A percentile compares a stretch with the other conserved stretches of the same genome.
These are phyloP conservation scores for Chironex yamaguchii DNA, from an alignment of 30 jellyfish, hydroid and myxozoan genomes.

Conservation along the genomic window DNA sequence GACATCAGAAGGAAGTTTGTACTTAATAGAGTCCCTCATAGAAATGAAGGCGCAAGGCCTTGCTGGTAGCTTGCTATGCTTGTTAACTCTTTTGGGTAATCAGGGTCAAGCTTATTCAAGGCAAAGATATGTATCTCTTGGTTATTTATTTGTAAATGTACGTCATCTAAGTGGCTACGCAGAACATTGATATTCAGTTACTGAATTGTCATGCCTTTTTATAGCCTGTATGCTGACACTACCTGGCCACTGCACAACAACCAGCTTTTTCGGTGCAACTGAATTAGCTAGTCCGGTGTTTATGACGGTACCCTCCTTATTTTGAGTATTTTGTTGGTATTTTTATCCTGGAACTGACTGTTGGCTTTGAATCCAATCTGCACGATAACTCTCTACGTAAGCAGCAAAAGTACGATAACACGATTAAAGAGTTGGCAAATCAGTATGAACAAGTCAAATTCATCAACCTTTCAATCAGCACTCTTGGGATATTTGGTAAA, in stretches of 20 bases:
- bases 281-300: too few relatives aligned
- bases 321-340: too few relatives aligned
- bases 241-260: slow-evolving; percentile 51
- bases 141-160: background rate
- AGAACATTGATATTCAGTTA: slow-evolving; percentile 24
- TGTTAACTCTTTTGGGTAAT: background rate
- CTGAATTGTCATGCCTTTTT: slow-evolving; percentile 57
- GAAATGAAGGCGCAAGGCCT: background rate
- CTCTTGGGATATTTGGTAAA: too few relatives aligned
- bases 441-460: too few relatives aligned
- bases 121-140: slow-evolving; percentile 8
- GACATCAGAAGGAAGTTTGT: slow-evolving; percentile 12
- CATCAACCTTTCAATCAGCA: too few relatives aligned
- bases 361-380: too few relatives aligned
- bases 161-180: background rate
- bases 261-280: too few relatives aligned
- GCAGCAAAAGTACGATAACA: too few relatives aligned
- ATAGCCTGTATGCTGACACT: slow-evolving; percentile 51
- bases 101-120: slow-evolving; percentile 13
- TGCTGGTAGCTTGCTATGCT: background rate
- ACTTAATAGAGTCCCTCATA: slow-evolving; percentile 8
- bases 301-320: too few relatives aligned
- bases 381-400: too few relatives aligned
- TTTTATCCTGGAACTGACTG: too few relatives aligned
- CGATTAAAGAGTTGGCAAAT: too few relatives aligned